These are phyloP conservation scores for Lycia hirtaria DNA, from an alignment of 2,888 invertebrate species.

Conservation along the genomic window DNA sequence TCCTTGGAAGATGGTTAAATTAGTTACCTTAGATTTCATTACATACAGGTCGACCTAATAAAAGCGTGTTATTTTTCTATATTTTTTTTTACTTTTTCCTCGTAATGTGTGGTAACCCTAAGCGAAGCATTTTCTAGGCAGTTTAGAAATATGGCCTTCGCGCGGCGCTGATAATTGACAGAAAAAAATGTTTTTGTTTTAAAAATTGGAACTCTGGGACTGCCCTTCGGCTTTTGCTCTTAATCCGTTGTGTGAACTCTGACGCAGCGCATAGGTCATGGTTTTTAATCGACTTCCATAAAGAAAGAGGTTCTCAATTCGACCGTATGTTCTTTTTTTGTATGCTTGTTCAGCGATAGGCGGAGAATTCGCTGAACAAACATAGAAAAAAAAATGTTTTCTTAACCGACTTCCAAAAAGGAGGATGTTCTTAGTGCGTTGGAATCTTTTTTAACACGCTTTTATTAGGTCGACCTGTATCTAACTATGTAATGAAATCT, in stretches of 20 bases:
- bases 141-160: conserved; percentile 26
- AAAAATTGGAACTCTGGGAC: conserved; percentile 7
- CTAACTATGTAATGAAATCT: too few relatives aligned
- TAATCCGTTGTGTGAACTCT: background rate
- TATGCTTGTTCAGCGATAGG: too few relatives aligned
- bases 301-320: background rate
- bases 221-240: conserved; percentile 8
- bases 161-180: conserved; percentile 17
- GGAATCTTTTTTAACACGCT: too few relatives aligned
- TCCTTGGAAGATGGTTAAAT: too few relatives aligned
- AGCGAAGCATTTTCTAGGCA: conserved; percentile 11
- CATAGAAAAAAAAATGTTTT: too few relatives aligned
- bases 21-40: too few relatives aligned
- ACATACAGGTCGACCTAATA: too few relatives aligned
- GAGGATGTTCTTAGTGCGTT: background rate
- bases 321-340: too few relatives aligned
- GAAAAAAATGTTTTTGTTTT: conserved; percentile 21
- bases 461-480: too few relatives aligned
- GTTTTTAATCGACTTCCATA: background rate
- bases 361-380: too few relatives aligned
- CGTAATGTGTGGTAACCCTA: conserved; percentile 5
- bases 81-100: too few relatives aligned
- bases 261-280: background rate
- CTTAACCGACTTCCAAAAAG: background rate
- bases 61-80: too few relatives aligned